Evolutionary conservation across 2,797 vertebrate genomes (phyloP).

Genomic region (Myotis vivesi): DNA sequence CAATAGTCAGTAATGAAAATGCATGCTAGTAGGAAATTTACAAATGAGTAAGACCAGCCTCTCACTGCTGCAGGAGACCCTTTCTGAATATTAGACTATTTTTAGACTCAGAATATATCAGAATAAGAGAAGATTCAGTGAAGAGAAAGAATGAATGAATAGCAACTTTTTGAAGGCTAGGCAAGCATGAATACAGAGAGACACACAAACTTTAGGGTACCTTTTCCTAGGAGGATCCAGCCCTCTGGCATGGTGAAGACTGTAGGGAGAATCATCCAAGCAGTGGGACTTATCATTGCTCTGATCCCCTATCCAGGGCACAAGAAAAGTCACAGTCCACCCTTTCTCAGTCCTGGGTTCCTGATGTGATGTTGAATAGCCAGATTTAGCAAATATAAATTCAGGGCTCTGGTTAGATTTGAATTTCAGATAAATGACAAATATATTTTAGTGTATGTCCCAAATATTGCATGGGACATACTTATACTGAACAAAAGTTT

Average conservation of each 20-base stretch:
- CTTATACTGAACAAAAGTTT: background rate
- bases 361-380: background rate
- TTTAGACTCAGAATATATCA: background rate
- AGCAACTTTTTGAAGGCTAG: background rate
- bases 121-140: background rate
- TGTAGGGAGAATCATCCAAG: background rate
- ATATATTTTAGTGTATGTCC: background rate
- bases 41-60: background rate
- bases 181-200: background rate
- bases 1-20: constrained; percentile 21
- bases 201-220: background rate
- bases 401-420: background rate
- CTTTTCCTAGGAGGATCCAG: background rate
- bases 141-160: background rate
- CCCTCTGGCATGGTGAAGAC: background rate
- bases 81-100: background rate
- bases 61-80: background rate
- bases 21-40: background rate
- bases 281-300: background rate
- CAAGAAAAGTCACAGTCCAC: background rate
- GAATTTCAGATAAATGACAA: background rate
- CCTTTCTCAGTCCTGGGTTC: background rate
- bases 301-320: background rate
- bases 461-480: background rate
- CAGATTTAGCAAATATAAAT: background rate